A percentile compares a stretch with the other conserved stretches of the same genome.
These are phyloP conservation scores for Centrocercus urophasianus DNA, from an alignment of 2,113 vertebrate species.

Conservation along the genomic window DNA sequence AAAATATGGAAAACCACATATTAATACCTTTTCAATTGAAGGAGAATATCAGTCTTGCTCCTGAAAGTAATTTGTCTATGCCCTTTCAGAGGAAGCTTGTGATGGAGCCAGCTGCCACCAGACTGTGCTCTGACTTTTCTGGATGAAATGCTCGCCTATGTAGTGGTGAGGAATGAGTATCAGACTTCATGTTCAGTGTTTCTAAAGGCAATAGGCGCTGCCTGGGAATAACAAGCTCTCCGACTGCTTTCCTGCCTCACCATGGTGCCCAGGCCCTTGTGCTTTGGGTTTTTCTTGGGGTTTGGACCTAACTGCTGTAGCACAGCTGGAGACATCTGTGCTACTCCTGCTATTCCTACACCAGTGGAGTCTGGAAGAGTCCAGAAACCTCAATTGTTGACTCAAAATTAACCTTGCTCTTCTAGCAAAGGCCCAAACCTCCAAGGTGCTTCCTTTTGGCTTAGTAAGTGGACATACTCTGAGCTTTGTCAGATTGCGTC, in stretches of 20 bases:
- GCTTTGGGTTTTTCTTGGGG: background rate
- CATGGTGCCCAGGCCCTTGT: fast-evolving
- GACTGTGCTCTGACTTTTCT: background rate
- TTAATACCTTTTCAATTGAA: background rate
- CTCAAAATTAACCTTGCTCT: conserved; percentile 38
- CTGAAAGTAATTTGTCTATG: background rate
- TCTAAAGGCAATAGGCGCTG: background rate
- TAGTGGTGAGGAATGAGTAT: background rate
- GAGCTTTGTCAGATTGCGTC: conserved; percentile 47
- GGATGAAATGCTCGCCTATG: fast-evolving
- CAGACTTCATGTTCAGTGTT: background rate
- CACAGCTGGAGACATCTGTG: fast-evolving
- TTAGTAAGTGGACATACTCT: conserved; percentile 34
- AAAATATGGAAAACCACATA: background rate
- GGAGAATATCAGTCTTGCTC: background rate
- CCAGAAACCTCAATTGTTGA: conserved; percentile 46
- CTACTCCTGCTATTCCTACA: background rate
- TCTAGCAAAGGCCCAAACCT: conserved; percentile 51
- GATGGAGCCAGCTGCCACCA: fast-evolving
- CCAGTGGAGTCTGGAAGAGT: conserved; percentile 3
- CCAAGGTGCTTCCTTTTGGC: conserved; percentile 63
- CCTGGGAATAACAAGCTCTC: background rate
- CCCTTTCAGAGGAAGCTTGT: background rate
- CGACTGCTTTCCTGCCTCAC: background rate
- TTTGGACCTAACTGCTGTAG: fast-evolving